phyloP scores from a whole-genome alignment of 37 sponge, comb jelly and placozoan genomes.

The Haliclona indistincta region DNA sequence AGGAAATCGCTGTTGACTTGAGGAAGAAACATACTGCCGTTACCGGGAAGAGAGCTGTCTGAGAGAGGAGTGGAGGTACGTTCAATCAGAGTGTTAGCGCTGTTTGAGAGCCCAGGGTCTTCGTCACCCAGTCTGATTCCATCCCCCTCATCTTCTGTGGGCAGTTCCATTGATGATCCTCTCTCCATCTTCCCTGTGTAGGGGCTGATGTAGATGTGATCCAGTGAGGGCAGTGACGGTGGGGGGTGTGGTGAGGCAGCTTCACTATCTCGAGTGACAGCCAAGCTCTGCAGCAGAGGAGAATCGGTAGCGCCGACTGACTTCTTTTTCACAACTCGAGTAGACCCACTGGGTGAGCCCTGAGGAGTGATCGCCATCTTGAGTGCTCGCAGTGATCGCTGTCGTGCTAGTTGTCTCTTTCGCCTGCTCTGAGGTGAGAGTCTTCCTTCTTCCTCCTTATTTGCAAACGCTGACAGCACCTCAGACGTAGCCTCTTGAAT shows the following conservation, averaged over 20 bases:
- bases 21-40: neutral
- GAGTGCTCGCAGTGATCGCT: constrained; percentile 41
- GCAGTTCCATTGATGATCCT: neutral
- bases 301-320: neutral
- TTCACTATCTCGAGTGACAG: neutral
- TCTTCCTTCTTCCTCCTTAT: neutral
- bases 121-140: no score
- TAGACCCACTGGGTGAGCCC: neutral
- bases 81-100: constrained; percentile 29
- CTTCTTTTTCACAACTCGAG: neutral
- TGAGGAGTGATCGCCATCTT: constrained; percentile 49
- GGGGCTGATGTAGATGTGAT: neutral
- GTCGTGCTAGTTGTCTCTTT: constrained; percentile 9
- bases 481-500: constrained; percentile 34
- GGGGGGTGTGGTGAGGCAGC: neutral
- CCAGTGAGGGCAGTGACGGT: neutral
- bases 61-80: constrained; percentile 18
- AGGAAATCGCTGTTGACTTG: neutral
- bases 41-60: neutral
- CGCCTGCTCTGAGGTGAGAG: constrained; percentile 33
- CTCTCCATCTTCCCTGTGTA: neutral
- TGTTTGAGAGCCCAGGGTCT: constrained; percentile 10
- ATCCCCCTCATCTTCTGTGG: neutral
- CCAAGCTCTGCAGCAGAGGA: neutral
- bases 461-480: constrained; percentile 11